Base-by-base conservation (phyloP, 2,797 vertebrate species). In the Sphaeramia orbicularis region DNA sequence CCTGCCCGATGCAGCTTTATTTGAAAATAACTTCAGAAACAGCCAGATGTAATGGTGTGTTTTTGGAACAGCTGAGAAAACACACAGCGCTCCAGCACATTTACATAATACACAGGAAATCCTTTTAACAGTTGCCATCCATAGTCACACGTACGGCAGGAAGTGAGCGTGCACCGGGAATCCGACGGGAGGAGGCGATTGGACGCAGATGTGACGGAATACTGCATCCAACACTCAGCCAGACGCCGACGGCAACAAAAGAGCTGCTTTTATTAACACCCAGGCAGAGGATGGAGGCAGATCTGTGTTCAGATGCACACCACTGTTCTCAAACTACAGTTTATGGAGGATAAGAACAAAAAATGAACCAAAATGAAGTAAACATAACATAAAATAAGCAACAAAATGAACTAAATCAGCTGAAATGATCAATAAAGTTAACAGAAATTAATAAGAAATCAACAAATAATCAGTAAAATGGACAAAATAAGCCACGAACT, bases 51-150 rank as follows among this genome's bases (percentile, higher is more conserved):
- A 10, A 60, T 56, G 60, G 71, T 60, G 57, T 45, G 16, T 6
- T 44, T 57, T 65, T 40, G 21, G 71, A 60, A 73, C 65, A 50
- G 48, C 35, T 32, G 36, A 0, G 7, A 27, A 66, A 69, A 73
- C 56, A 55, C 67, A 74, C 47, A 12, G n/a, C 75, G 61, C 69
- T 55, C 63, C 32, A 8, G 30, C 44, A 72, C 56, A 78, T 73
- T 63, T 69, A 55, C 68, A 76, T 65, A 56, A 67, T 65, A 56
- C 73, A 54, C 55, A 74, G 18, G 48, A 51, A 62, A 47, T 42
- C 58, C 57, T 81, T 81, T 81, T 45, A 83, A 73, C 71, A 50
- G 65, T 60, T 69, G 73, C 75, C 77, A 74, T 81, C 72, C 30
- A 70, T 63, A 63, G 51, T 70, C 62, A 69, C n/a, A 58, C 49